Base-by-base conservation (phyloP, 2,797 vertebrate genomes). In the Sphenopsis melanotis region DNA sequence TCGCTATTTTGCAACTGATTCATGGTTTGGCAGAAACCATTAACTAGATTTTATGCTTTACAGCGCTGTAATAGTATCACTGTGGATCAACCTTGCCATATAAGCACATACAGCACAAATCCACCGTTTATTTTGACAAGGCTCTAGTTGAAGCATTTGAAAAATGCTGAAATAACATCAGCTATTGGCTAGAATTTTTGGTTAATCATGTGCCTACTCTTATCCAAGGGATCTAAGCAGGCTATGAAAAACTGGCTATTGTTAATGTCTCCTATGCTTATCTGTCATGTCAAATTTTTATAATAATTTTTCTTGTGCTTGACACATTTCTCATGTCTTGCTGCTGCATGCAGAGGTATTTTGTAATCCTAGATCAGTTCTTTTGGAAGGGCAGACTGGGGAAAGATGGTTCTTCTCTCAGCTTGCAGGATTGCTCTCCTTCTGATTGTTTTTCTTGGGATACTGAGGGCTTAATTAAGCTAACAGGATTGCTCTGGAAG, bases 91-190 rank as follows among this genome's bases (percentile, higher is more conserved):
- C 97, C 96, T 98, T 97, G 97, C 98, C 98, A 98, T 98, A 98
- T 98, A 98, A 98, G 98, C 97, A 96, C 98, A 98, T 96, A 91
- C 64, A 97, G 96, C 93, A 97, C 95, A 94, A 97, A 97, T 96
- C 93, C 88, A 96, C 63, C 12, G 1, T 97, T 97, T 98, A 97
- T 98, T 98, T 97, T 98, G 96, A 98, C 96, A 98, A 98, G 95
- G 93, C 97, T 97, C 85, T 96, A 91, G 92, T 56, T 72, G 82
- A 98, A 97, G 93, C 96, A 98, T 98, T 96, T 97, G 87, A 97
- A 98, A 98, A 97, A 98, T 97, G 95, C 94, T 96, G 93, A 93
- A 96, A 94, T 96, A 96, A 91, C 94, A 97, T 95, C 92, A 95
- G 96, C 93, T 88, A 92, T 92, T 74, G 96, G 96, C 91, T 95